Conservation (phyloP, 2,113 vertebrate species). For the Pavo muticus region DNA sequence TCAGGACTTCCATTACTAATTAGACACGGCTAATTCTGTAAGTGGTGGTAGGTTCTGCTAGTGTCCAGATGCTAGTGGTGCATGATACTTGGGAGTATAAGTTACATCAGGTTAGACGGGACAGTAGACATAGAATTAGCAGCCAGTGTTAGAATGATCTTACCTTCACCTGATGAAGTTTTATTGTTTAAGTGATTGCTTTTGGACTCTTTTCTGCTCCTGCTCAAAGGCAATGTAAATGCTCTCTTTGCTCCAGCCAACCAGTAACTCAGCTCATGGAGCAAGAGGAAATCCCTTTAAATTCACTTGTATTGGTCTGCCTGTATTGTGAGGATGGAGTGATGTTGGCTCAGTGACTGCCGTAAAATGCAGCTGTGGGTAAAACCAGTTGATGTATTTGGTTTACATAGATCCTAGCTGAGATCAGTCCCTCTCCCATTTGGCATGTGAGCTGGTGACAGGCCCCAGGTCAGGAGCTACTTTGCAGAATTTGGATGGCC, state of each 20-base stretch:
- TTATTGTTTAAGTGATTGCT: neutral
- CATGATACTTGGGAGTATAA: rapidly evolving
- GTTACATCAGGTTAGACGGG: neutral
- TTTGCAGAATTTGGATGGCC: neutral
- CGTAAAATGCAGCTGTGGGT: neutral
- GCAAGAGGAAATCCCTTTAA: neutral
- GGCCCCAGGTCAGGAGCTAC: neutral
- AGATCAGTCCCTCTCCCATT: rapidly evolving
- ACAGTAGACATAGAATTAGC: neutral
- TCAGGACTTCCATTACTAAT: neutral
- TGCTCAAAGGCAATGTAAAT: rapidly evolving
- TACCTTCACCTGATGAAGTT: neutral
- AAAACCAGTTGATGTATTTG: neutral
- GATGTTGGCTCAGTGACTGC: neutral
- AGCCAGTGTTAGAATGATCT: neutral
- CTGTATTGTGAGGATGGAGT: neutral
- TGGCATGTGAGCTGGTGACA: neutral
- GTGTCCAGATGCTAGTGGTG: neutral
- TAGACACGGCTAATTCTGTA: neutral
- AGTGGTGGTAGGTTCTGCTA: neutral
- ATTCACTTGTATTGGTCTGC: neutral
- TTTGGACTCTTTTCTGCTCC: neutral
- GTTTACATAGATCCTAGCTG: neutral
- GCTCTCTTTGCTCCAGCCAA: neutral
- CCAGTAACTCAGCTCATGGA: neutral